Percentiles rank a stretch among this genome's conserved stretches.
Evolutionary conservation across 2,113 vertebrate species (phyloP).

Genomic region (Seriola dumerili): DNA sequence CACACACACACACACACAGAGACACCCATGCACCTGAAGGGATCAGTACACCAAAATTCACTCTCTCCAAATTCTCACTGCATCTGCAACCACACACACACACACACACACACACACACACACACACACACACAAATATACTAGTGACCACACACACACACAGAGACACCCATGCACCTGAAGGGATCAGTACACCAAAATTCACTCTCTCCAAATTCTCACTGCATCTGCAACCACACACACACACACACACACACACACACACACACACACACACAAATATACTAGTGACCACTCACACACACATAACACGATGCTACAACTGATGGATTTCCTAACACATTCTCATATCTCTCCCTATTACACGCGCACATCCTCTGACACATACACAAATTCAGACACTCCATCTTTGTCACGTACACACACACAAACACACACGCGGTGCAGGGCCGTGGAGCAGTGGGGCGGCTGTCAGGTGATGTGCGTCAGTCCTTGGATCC

Average conservation of each 20-base stretch:
- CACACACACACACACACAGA: constrained; percentile 15
- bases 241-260: constrained; percentile 9
- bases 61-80: constrained; percentile 19
- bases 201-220: constrained; percentile 32
- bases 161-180: constrained; percentile 12
- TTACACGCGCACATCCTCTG: constrained; percentile 46
- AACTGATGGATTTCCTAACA: constrained; percentile 69
- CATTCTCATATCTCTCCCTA: constrained; percentile 46
- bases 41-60: constrained; percentile 59
- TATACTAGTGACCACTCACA: constrained; percentile 24
- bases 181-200: constrained; percentile 57
- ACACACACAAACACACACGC: constrained; percentile 44
- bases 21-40: constrained; percentile 14
- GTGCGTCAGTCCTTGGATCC: constrained; percentile 87
- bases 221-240: neutral
- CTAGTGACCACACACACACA: constrained; percentile 16
- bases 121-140: too few species aligned
- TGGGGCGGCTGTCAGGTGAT: constrained; percentile 88
- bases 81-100: neutral
- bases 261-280: constrained; percentile 36
- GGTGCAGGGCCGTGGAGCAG: constrained; percentile 73
- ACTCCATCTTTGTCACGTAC: constrained; percentile 56
- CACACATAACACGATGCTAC: constrained; percentile 22
- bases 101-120: too few species aligned
- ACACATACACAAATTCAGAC: constrained; percentile 57